These are phyloP conservation scores for Dendrolimus kikuchii DNA, from an alignment of 1,140 invertebrate species.

Conservation along the genomic window DNA sequence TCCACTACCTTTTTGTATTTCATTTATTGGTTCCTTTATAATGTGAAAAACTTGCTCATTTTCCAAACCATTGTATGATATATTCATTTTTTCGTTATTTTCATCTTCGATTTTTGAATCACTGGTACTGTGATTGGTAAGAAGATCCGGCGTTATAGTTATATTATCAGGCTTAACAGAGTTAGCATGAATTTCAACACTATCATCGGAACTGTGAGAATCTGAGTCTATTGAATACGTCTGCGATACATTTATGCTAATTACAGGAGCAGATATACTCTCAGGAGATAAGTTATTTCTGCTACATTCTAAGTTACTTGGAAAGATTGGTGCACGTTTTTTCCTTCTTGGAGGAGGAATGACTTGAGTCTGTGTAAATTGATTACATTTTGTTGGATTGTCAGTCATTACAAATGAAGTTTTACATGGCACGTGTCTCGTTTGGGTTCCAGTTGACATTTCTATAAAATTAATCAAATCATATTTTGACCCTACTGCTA, in stretches of 20 bases:
- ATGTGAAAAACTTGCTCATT: too few species aligned
- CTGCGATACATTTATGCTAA: slow-evolving; percentile 73
- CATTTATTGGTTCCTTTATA: too few species aligned
- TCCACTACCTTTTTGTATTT: slow-evolving; percentile 15
- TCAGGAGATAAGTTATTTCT: slow-evolving; percentile 25
- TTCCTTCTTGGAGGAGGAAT: slow-evolving; percentile 39
- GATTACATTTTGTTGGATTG: slow-evolving; percentile 23
- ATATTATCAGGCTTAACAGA: slow-evolving; percentile 40
- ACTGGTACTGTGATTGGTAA: slow-evolving; percentile 33
- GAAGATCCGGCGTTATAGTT: slow-evolving; percentile 36
- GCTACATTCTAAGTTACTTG: slow-evolving; percentile 26
- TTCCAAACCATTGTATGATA: too few species aligned
- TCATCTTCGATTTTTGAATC: background rate
- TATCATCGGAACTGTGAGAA: slow-evolving; percentile 58
- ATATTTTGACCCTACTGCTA: slow-evolving; percentile 45
- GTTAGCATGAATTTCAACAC: slow-evolving; percentile 26
- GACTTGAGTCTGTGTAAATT: slow-evolving; percentile 40
- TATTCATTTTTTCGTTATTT: too few species aligned
- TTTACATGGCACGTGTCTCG: slow-evolving; percentile 27
- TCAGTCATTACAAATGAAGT: slow-evolving; percentile 44
- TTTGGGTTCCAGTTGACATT: slow-evolving; percentile 50
- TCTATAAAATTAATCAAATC: slow-evolving; percentile 47
- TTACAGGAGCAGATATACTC: slow-evolving; percentile 38
- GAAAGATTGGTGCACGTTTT: slow-evolving; percentile 41
- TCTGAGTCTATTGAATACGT: slow-evolving; percentile 53